Conservation (phyloP, 2,113 vertebrate species). For the Uria lomvia region DNA sequence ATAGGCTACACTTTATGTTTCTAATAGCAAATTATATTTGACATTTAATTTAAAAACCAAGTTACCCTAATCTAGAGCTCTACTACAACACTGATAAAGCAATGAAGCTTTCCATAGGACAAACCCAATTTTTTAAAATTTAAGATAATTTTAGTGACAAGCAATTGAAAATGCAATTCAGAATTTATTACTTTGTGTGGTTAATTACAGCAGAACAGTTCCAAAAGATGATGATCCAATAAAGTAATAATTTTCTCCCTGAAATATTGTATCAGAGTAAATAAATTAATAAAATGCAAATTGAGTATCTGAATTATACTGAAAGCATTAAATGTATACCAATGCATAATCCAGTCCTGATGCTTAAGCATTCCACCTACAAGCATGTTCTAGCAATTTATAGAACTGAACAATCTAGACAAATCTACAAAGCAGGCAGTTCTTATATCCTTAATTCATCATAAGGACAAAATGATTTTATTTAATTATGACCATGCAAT, state of each 20-base stretch:
- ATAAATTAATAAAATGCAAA: slow-evolving; percentile 47
- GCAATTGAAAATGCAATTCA: slow-evolving; percentile 72
- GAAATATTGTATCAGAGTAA: slow-evolving; percentile 43
- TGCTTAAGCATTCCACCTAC: background rate
- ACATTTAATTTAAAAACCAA: slow-evolving; percentile 74
- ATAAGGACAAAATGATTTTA: background rate
- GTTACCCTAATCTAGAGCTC: slow-evolving; percentile 66
- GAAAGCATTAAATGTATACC: background rate
- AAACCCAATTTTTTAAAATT: slow-evolving; percentile 51
- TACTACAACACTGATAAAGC: slow-evolving; percentile 47
- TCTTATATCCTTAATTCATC: background rate
- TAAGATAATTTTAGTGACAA: slow-evolving; percentile 64
- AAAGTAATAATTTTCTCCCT: slow-evolving; percentile 51
- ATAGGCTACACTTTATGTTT: slow-evolving; percentile 41
- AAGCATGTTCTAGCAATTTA: background rate
- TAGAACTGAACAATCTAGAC: background rate
- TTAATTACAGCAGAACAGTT: slow-evolving; percentile 72
- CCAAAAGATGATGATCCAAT: slow-evolving; percentile 58
- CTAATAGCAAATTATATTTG: slow-evolving; percentile 68
- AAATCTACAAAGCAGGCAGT: background rate
- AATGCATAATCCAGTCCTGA: background rate
- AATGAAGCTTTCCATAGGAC: slow-evolving; percentile 63
- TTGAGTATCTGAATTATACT: background rate
- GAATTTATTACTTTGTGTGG: slow-evolving; percentile 66
- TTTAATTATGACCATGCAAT: background rate